Evolutionary conservation across 2,888 invertebrate species (phyloP), one percentile per base, ranked within the genome.

Genomic region (Julus scandinavius): DNA sequence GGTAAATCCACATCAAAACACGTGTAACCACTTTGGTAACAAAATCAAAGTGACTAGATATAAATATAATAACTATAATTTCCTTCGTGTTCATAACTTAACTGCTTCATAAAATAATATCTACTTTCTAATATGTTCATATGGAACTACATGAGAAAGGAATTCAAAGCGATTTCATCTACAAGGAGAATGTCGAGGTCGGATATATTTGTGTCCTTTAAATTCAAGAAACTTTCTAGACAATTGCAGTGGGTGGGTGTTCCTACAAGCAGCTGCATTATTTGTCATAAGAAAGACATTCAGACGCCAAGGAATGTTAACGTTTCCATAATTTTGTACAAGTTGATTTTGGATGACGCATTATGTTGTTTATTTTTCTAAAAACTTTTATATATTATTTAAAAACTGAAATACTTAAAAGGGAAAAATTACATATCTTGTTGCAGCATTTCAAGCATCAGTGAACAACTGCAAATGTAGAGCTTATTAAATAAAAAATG

Each of bases 141-240:
- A 63, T 63, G 20, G 63, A 63, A 7, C 20, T 63, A n/a, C 20
- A 63, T 63, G 63, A 9, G 20, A 63, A 63, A 20, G 63, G 20
- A 63, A 20, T 63, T 63, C 6, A 63, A 20, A 63, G 63, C 5
- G 63, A 63, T 63, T 63, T 20, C 20, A 63, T 63, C 20, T 20
- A 9, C 63, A 63, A n/a, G 63, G 20, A 63, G 63, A 63, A 63
- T 63, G 63, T 63, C 63, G 63, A 63, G 63, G 63, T 63, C 63
- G 20, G 2, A 7, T 20, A 63, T 63, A 63, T 20, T 63, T 63
- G 4, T 20, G 63, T 63, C 20, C 20, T 58, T 58, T 58, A 58
- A 58, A 58, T 58, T 58, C 58, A 63, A n/a, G 63, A 63, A 63
- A n/a, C 63, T 63, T 54, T 54, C 63, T 63, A 20, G 63, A 63